phyloP scores from a whole-genome alignment of 1,140 invertebrate genomes.

The Drosophila willistoni region DNA sequence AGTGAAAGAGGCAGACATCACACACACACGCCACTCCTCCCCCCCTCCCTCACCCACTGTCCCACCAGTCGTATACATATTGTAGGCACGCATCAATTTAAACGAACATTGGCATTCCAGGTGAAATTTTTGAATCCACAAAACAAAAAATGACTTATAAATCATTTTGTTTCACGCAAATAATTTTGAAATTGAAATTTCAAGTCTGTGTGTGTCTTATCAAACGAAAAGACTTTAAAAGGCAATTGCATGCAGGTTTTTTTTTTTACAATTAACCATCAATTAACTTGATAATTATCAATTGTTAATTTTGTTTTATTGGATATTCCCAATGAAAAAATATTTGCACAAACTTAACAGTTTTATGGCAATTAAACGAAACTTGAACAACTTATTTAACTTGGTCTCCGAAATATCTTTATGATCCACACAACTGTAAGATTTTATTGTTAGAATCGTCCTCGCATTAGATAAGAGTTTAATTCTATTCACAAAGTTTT shows the following conservation, averaged over 20 bases:
- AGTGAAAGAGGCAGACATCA: conserved; percentile 10
- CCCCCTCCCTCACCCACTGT: no score
- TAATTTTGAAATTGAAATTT: conserved; percentile 29
- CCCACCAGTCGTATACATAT: no score
- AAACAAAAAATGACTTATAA: background rate
- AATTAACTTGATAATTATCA: conserved; percentile 11
- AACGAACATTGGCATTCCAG: conserved; percentile 16
- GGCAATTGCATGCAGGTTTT: background rate
- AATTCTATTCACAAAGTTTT: no score
- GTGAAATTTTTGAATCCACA: conserved; percentile 25
- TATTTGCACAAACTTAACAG: background rate
- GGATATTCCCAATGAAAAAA: background rate
- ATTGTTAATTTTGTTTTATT: background rate
- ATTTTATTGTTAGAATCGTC: no score
- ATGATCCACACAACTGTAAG: no score
- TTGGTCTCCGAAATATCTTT: background rate
- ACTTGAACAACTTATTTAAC: background rate
- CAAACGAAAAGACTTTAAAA: no score
- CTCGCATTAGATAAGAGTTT: no score
- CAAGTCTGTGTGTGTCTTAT: background rate
- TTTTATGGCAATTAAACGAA: background rate
- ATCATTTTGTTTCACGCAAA: conserved; percentile 15
- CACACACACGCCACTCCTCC: background rate
- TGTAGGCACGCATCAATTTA: conserved; percentile 9
- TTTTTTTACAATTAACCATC: conserved; percentile 5